Conservation (phyloP, 2,113 vertebrate species). For the Tauraco erythrolophus region DNA sequence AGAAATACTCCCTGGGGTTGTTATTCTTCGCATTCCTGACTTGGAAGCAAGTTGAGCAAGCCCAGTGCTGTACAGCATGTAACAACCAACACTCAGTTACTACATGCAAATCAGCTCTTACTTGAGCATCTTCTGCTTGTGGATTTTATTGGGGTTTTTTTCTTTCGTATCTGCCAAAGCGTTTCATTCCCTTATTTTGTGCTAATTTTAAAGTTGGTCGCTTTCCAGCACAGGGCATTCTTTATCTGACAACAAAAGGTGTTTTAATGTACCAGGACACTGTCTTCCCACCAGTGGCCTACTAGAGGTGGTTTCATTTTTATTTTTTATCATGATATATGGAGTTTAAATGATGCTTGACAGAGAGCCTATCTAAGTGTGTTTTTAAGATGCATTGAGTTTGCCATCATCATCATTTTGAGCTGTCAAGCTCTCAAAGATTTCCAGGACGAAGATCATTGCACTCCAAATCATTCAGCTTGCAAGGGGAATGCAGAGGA, state of each 20-base stretch:
- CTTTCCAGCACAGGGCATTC: neutral
- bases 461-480: neutral
- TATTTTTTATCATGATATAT: neutral
- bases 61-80: neutral
- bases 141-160: neutral
- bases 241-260: neutral
- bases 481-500: neutral
- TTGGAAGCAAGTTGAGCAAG: neutral
- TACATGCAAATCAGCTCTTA: neutral
- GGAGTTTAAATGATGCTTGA: conserved; percentile 19
- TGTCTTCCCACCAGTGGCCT: neutral
- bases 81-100: neutral
- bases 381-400: neutral
- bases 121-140: neutral
- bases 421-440: neutral
- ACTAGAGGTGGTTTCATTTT: neutral
- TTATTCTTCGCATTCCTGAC: neutral
- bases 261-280: neutral
- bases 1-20: neutral
- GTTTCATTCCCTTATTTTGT: neutral
- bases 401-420: conserved; percentile 30
- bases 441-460: neutral
- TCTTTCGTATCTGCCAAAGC: neutral
- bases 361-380: conserved; percentile 5
- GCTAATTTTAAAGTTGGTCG: neutral